Evolutionary conservation across 2,797 vertebrate species (phyloP), one percentile per base, ranked within the genome.

Genomic region (Gila robusta): DNA sequence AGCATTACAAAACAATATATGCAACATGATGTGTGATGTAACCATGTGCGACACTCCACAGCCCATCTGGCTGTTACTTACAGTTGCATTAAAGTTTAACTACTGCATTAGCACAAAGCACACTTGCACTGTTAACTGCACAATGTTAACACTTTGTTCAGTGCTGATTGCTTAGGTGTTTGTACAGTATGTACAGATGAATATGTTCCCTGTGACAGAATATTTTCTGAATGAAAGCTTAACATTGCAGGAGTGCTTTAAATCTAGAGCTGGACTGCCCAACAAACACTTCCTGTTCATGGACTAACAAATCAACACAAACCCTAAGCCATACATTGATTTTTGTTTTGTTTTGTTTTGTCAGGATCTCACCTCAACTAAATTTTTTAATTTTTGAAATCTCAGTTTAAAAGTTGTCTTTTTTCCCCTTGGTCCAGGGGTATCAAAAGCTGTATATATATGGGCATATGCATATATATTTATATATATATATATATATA

Each of bases 71-170:
- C 56, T 80, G 86, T 83, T 78, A 62, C 86, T 83, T 59, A 49
- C 52, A 78, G 39, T 73, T 79, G 54, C 81, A 87, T 79, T 79
- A 54, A 83, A 83, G 23, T 79, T 72, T 79, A 83, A 83, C 56
- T 26, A 67, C 56, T 69, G 76, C 76, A 72, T 52, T 83, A 87
- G 59, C 21, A 41, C n/a, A 49, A 71, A 67, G 26, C 41, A 71
- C 74, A 79, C 37, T 56, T 72, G 62, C 37, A 12, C 66, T 47
- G 16, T 14, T 41, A 54, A 83, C n/a, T 69, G 35, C 35, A 73
- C 17, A 37, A 52, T 47, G 70, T 23, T 67, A 41, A n/a, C 74
- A 54, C 47, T 69, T 78, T 56, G 23, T 39, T 64, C 8, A 2
- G 21, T 21, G 23, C n/a, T 32, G 35, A 69, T 67, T 78, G n/a